Conservation (phyloP, 2,113 vertebrate genomes). For the Myotis davidii region DNA sequence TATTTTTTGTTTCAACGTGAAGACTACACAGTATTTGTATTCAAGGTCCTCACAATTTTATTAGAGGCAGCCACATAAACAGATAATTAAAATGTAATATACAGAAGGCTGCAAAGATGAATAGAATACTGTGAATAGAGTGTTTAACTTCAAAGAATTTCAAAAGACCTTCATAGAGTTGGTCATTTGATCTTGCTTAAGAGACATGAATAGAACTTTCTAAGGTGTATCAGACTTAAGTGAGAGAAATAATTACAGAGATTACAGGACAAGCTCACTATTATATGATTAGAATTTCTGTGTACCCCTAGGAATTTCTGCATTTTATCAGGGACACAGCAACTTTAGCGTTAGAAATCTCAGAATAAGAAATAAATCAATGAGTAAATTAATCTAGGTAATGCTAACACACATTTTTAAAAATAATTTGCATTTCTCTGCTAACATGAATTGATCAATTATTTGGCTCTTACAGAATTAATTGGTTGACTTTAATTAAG, state of each 20-base stretch:
- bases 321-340: not conserved
- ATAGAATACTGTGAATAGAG: not conserved
- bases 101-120: not conserved
- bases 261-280: not conserved
- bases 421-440: not conserved
- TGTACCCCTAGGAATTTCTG: not conserved
- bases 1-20: not conserved
- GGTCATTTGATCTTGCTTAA: not conserved
- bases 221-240: not conserved
- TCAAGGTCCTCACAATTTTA: not conserved
- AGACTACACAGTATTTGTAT: not conserved
- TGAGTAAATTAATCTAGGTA: not conserved
- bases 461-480: not conserved
- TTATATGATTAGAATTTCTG: not conserved
- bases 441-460: not conserved
- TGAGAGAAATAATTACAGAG: not conserved
- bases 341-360: not conserved
- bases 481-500: conserved; percentile 18
- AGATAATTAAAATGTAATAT: not conserved
- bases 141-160: not conserved
- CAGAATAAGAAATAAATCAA: not conserved
- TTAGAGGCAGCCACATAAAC: not conserved
- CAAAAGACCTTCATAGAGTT: not conserved
- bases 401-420: not conserved
- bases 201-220: not conserved